These are phyloP conservation scores for Dipodomys ordii DNA, from an alignment of 2,113 vertebrate species.

Conservation along the genomic window DNA sequence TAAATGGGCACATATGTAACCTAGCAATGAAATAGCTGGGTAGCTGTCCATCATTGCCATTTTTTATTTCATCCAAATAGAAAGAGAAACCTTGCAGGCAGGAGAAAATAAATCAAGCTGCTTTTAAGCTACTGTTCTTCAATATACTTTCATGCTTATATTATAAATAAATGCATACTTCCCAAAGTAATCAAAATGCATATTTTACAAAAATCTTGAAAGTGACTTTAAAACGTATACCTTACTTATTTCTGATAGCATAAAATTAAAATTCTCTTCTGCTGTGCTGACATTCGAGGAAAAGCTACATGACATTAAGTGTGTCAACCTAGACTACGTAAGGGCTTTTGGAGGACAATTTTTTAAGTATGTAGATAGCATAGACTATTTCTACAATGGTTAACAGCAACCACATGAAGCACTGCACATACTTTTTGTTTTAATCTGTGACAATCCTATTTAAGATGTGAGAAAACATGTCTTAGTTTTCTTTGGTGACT, in stretches of 20 bases:
- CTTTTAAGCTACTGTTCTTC: slow-evolving; percentile 21
- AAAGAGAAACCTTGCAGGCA: not conserved
- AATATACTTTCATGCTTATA: slow-evolving; percentile 18
- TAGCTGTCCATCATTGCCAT: not conserved
- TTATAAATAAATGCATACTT: not conserved
- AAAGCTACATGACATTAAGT: slow-evolving; percentile 6
- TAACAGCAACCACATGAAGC: not conserved
- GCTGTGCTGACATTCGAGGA: not conserved
- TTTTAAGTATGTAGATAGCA: slow-evolving; percentile 20
- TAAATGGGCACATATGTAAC: slow-evolving; percentile 4
- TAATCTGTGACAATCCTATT: slow-evolving; percentile 11
- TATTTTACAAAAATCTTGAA: slow-evolving; percentile 37
- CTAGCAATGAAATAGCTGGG: not conserved
- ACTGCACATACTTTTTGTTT: not conserved
- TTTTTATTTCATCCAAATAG: slow-evolving; percentile 31
- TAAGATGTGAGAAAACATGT: not conserved
- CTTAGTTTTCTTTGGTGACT: slow-evolving; percentile 23
- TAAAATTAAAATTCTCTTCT: slow-evolving; percentile 41
- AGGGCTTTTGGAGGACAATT: not conserved
- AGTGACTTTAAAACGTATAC: slow-evolving; percentile 15
- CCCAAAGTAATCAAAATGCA: not conserved
- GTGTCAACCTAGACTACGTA: not conserved
- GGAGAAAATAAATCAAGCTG: not conserved
- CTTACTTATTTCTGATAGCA: slow-evolving; percentile 38
- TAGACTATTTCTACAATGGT: not conserved